Conservation (phyloP, 2,888 invertebrate genomes). For the Sinhomidia bicolor region DNA sequence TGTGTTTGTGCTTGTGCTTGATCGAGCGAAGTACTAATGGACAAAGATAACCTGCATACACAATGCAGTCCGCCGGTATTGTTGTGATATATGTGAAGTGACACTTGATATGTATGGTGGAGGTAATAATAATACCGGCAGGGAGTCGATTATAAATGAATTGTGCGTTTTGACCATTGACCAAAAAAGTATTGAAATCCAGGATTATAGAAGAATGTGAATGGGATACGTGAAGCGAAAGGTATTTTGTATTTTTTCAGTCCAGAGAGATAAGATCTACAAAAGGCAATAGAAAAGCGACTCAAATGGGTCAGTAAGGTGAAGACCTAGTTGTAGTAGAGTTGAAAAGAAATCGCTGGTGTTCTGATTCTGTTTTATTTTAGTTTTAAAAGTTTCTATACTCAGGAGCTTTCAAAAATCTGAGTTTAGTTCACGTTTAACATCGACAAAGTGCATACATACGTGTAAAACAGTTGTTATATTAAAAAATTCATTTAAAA, state of each 20-base stretch:
- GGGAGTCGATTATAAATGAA: too few relatives aligned
- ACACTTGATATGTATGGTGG: too few relatives aligned
- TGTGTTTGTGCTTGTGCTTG: too few relatives aligned
- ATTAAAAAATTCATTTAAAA: neutral
- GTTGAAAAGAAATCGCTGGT: neutral
- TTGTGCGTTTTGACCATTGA: too few relatives aligned
- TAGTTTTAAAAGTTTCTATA: neutral
- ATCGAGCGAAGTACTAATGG: too few relatives aligned
- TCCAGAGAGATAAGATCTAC: too few relatives aligned
- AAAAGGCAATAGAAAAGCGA: neutral
- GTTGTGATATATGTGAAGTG: too few relatives aligned
- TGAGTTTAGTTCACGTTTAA: neutral
- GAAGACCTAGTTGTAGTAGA: constrained; percentile 4
- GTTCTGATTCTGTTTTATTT: neutral
- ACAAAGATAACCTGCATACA: too few relatives aligned
- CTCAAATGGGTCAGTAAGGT: constrained; percentile 15
- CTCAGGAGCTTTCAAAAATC: neutral
- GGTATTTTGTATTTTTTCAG: neutral
- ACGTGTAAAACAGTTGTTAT: neutral
- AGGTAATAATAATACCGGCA: too few relatives aligned
- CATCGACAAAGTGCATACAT: too few relatives aligned
- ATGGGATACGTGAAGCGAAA: neutral
- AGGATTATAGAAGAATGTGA: constrained; percentile 6
- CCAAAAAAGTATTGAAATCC: too few relatives aligned
- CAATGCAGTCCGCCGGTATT: too few relatives aligned